These are phyloP conservation scores for Apaloderma vittatum DNA, from an alignment of 2,113 vertebrate species.

Conservation along the genomic window DNA sequence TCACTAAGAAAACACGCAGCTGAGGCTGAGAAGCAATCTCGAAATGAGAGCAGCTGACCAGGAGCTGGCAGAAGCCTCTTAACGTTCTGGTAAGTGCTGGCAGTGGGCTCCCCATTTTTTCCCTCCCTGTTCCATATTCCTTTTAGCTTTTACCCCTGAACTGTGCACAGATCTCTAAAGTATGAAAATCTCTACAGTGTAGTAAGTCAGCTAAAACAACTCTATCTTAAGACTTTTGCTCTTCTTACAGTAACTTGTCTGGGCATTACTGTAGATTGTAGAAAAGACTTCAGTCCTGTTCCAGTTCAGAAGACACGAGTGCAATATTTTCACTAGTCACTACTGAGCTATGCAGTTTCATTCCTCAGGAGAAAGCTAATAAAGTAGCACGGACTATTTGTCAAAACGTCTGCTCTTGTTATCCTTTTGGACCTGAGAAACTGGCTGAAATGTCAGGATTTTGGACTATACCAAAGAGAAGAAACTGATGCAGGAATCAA, in stretches of 20 bases:
- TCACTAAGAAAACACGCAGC: not conserved
- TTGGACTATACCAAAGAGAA: not conserved
- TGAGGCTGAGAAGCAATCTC: not conserved
- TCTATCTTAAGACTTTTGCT: not conserved
- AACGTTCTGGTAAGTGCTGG: not conserved
- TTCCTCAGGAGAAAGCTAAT: not conserved
- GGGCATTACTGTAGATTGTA: not conserved
- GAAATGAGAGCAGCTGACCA: not conserved
- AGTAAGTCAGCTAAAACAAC: not conserved
- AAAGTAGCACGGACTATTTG: not conserved
- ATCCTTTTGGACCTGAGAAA: not conserved
- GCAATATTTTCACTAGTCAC: not conserved
- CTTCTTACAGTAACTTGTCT: not conserved
- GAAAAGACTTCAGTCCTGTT: not conserved
- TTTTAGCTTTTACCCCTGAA: not conserved
- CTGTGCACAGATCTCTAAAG: not conserved
- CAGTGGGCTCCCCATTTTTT: not conserved
- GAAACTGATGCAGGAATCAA: not conserved
- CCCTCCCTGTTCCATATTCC: not conserved
- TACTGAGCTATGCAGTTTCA: not conserved
- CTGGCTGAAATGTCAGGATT: not conserved
- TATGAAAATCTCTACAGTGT: not conserved
- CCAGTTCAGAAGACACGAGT: not conserved
- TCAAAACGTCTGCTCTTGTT: not conserved
- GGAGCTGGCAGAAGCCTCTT: not conserved